Evolutionary conservation across 2,113 vertebrate genomes (phyloP), one percentile per base, ranked within the genome.

Genomic region (Pimephales promelas): DNA sequence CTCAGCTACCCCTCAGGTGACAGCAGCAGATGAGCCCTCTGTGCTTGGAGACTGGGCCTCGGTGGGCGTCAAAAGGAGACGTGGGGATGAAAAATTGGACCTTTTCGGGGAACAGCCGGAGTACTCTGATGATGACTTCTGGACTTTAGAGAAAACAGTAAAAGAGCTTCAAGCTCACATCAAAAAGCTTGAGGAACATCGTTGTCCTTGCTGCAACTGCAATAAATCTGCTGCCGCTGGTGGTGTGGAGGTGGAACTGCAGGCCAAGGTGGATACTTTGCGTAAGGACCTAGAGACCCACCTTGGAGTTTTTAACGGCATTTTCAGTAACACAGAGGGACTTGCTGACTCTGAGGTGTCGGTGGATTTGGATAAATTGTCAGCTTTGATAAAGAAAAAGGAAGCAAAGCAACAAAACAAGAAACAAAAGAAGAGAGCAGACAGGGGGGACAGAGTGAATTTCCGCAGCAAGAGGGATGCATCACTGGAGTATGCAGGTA

Each of bases 241-340:
- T 31, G 89, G 82, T 0, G 31, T 1, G 68, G 86, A 87, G 36
- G 62, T 6, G 18, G 73, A 83, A 14, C 89, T 94, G 62, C 89
- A 89, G 83, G 64, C 49, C 0, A 93, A 94, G 87, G 75, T 94
- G 86, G 73, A 3, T 20, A 68, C 83, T 86, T 86, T 94, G 84
- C 91, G 89, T 84, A 86, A 1, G 11, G 90, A 86, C 13, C 86
- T 97, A 72, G 90, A 95, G 62, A 92, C 90, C 1, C 96, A 99
- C 11, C 90, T 95, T 43, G 75, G 82, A 56, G 85, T 95, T 20
- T 98, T 98, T 88, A 94, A 94, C 79, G 92, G 93, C 36, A 83
- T 98, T 0, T 97, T 97, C 87, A 93, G 93, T n/a, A 96, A 94
- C 45, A 89, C 92, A 0, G 94, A 95, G 70, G 90, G 91, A 34